Percentiles rank a stretch among this genome's conserved stretches.
These are phyloP conservation scores for Rhynchotus rufescens DNA, from an alignment of 2,797 vertebrate genomes.

Conservation along the genomic window DNA sequence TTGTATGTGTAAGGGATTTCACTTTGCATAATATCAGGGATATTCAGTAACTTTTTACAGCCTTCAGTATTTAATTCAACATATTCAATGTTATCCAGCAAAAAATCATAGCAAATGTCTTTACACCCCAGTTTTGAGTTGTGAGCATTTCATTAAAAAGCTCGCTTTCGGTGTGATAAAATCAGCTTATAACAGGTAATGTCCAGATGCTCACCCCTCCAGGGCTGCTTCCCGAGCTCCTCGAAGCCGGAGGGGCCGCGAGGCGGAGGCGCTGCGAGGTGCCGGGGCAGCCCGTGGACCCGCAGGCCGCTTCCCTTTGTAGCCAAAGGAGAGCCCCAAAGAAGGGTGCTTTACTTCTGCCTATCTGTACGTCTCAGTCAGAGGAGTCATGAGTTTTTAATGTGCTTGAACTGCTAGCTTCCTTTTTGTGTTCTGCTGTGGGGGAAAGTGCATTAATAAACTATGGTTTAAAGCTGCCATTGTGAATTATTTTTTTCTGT, in stretches of 20 bases:
- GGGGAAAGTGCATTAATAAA: constrained; percentile 75
- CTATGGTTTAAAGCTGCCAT: constrained; percentile 53
- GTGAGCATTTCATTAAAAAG: not conserved
- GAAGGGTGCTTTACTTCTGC: constrained; percentile 41
- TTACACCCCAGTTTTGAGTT: not conserved
- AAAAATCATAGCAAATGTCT: not conserved
- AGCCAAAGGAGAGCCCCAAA: not conserved
- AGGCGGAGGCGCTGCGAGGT: too few relatives aligned
- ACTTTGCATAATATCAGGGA: not conserved
- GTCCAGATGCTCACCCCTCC: not conserved
- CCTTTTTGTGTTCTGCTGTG: constrained; percentile 73
- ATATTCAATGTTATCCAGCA: not conserved
- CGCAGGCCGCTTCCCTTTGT: too few relatives aligned
- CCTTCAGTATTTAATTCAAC: not conserved
- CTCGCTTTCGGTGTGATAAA: not conserved
- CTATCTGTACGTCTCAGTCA: constrained; percentile 58
- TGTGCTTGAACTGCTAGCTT: constrained; percentile 68
- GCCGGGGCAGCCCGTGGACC: too few relatives aligned
- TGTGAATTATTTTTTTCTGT: constrained; percentile 37
- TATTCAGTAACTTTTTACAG: not conserved
- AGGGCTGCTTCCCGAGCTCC: not conserved
- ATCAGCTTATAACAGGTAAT: not conserved
- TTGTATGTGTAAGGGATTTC: not conserved
- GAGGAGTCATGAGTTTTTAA: constrained; percentile 74
- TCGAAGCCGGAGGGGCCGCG: not conserved